Base-by-base conservation (phyloP, 2,113 vertebrate genomes). In the Aspiorhynchus laticeps region DNA sequence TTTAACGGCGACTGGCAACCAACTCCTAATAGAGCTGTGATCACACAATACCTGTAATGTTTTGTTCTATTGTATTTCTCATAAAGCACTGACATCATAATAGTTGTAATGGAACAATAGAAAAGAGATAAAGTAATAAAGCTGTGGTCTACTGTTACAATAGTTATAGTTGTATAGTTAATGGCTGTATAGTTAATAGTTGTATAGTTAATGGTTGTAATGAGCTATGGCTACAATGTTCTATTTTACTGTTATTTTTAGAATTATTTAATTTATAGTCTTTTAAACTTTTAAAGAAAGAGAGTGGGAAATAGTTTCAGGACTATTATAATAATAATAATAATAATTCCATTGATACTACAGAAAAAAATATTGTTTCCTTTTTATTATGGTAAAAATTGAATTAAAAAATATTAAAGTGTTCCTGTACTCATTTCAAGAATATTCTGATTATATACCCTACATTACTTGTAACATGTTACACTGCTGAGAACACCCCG, bases 21-120 rank as follows among this genome's bases (percentile, higher is more conserved):
- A 53, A 53, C 5, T 53, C 17, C 51, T 38, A 36, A 38, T 38
- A 73, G 69, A 73, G 69, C 19, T 73, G 9, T 69, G 15, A 38
- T 8, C 17, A 21, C 17, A 38, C 3, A 24, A 38, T 38, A 71
- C 71, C 71, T 26, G 24, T 14, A 75, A 75, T 74, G 73, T 15
- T 46, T 26, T 75, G 73, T 15, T 75, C 38, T 75, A 43, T 75
- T 75, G 38, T 4, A 46, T 43, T 15, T 75, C 73, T 43, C 24
- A 75, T 43, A 41, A 75, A 75, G 24, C 73, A n/a, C 38, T 26
- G 73, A 43, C 73, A 43, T 26, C 11, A 75, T 26, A 75, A 75
- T 65, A 28, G 61, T 26, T 75, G 73, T 7, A 7, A n/a, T 43
- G n/a, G 38, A 75, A 26, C 38, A 43, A 43, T 75, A 26, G 33